Percentiles rank a stretch among this genome's conserved stretches.
Evolutionary conservation across 92 coral and sea anemone genomes (phyloP).

Genomic region (Phymanthus crucifer): DNA sequence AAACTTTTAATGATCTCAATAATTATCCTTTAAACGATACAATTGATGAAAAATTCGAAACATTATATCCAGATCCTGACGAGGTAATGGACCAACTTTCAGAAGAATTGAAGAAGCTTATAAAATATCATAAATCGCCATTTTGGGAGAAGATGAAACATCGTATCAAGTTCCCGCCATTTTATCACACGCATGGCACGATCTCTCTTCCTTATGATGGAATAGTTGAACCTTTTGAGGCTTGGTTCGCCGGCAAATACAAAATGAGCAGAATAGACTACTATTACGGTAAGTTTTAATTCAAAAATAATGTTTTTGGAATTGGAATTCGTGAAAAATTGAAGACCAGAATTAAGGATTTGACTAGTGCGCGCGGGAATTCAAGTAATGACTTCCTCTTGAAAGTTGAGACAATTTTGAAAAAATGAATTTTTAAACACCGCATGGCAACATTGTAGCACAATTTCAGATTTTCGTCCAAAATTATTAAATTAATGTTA

Average conservation of each 20-base stretch:
- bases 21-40: neutral
- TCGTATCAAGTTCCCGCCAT: constrained; percentile 56
- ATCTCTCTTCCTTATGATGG: constrained; percentile 90
- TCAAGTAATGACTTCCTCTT: too few relatives aligned
- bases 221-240: constrained; percentile 93
- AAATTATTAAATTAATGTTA: too few relatives aligned
- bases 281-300: constrained; percentile 75
- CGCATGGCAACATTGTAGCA: too few relatives aligned
- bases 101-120: constrained; percentile 24
- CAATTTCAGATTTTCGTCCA: too few relatives aligned
- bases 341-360: too few relatives aligned
- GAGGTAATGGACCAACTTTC: constrained; percentile 3
- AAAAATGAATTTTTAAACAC: too few relatives aligned
- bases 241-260: constrained; percentile 83
- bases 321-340: too few relatives aligned
- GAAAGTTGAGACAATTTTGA: too few relatives aligned
- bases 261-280: constrained; percentile 98
- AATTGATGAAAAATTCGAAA: neutral
- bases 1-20: neutral
- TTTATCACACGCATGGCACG: constrained; percentile 83
- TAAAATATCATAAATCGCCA: neutral
- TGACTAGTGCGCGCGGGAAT: too few relatives aligned
- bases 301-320: neutral
- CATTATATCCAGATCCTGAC: neutral
- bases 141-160: constrained; percentile 23